These are phyloP conservation scores for Camptogramma bilineatum DNA, from an alignment of 2,888 invertebrate species.

Conservation along the genomic window DNA sequence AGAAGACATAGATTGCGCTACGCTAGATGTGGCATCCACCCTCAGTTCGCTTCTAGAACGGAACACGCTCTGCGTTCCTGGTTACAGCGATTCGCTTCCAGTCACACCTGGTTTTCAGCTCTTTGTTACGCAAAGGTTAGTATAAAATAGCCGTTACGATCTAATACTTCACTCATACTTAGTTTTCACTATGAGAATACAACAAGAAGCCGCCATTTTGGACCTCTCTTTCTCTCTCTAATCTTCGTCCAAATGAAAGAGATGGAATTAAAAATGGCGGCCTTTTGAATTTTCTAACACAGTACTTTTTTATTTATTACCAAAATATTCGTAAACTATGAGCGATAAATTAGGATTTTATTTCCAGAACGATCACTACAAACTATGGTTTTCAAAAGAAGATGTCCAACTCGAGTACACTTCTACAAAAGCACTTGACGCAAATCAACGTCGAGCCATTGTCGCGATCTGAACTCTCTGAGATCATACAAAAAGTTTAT, in stretches of 20 bases:
- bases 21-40: constrained; percentile 96
- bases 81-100: constrained; percentile 92
- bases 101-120: constrained; percentile 95
- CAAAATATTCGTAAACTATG: not conserved
- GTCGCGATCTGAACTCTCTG: constrained; percentile 89
- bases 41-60: constrained; percentile 94
- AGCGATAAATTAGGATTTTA: not conserved
- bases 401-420: constrained; percentile 87
- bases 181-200: not conserved
- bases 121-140: constrained; percentile 94
- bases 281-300: not conserved
- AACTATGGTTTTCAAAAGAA: constrained; percentile 87
- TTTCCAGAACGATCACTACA: constrained; percentile 85
- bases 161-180: not conserved
- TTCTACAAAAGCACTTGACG: constrained; percentile 93
- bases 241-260: not conserved
- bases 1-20: constrained; percentile 98
- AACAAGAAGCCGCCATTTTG: not conserved
- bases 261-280: not conserved
- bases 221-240: not conserved
- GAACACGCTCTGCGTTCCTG: constrained; percentile 92
- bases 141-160: not conserved
- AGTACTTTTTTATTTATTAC: not conserved
- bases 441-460: constrained; percentile 93
- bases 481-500: constrained; percentile 89